These are phyloP conservation scores for Belgica antarctica DNA, from an alignment of 2,888 invertebrate genomes.

Conservation along the genomic window DNA sequence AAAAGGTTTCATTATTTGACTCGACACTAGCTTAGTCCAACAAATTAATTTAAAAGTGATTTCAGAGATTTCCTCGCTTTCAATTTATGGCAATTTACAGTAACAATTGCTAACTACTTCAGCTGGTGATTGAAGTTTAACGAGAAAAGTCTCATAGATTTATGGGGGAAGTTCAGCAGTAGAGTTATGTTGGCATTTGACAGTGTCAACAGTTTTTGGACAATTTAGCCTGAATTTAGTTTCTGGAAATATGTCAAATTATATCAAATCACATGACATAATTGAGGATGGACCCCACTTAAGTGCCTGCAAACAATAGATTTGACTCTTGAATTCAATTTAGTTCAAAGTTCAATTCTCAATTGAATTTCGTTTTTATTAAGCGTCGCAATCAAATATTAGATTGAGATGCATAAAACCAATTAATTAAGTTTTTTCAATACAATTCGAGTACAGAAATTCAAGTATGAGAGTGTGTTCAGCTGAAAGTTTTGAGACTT, in stretches of 20 bases:
- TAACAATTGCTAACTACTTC: neutral
- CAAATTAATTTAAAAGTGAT: slow-evolving; percentile 17
- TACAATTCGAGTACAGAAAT: too few relatives aligned
- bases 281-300: too few relatives aligned
- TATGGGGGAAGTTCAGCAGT: neutral
- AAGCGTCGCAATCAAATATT: neutral
- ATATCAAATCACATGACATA: too few relatives aligned
- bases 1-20: neutral
- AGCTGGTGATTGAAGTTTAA: neutral
- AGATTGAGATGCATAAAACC: slow-evolving; percentile 18
- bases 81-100: neutral
- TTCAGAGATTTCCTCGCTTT: neutral
- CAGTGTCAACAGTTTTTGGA: too few relatives aligned
- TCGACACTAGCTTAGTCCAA: neutral
- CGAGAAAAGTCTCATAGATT: neutral
- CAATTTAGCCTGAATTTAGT: too few relatives aligned
- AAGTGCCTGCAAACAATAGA: too few relatives aligned
- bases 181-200: too few relatives aligned
- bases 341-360: neutral
- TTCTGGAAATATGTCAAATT: too few relatives aligned
- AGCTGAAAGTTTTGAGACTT: too few relatives aligned
- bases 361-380: neutral
- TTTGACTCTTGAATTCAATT: neutral
- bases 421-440: slow-evolving; percentile 24
- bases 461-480: too few relatives aligned